Evolutionary conservation across 2,113 vertebrate genomes (phyloP).

Genomic region (Thermophis baileyi): DNA sequence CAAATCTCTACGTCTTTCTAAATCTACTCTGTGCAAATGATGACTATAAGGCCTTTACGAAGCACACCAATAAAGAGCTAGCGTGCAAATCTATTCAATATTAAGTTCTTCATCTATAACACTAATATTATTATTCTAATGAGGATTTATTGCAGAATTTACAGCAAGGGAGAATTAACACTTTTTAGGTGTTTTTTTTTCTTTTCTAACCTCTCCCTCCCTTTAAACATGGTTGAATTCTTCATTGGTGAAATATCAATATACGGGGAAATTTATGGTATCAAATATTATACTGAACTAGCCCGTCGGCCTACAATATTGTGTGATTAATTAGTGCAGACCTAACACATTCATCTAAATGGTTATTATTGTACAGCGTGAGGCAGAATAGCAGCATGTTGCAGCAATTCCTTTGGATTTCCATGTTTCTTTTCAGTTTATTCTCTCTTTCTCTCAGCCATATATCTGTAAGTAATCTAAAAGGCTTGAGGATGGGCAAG

Average conservation of each 20-base stretch:
- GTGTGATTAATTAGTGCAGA: neutral
- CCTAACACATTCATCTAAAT: neutral
- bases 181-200: neutral
- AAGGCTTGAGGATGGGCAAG: neutral
- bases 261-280: neutral
- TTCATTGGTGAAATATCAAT: neutral
- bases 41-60: neutral
- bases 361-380: neutral
- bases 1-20: neutral
- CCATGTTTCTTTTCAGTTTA: neutral
- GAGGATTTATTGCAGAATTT: neutral
- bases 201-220: neutral
- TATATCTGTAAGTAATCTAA: neutral
- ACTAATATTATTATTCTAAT: neutral
- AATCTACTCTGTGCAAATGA: neutral
- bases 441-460: neutral
- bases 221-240: neutral
- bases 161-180: neutral
- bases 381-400: neutral
- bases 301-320: neutral
- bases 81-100: neutral
- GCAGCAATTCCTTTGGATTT: neutral
- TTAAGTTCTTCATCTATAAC: accelerated
- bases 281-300: neutral
- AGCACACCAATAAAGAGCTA: neutral